phyloP scores from a whole-genome alignment of 2,113 vertebrate genomes.

The Tachycineta bicolor region DNA sequence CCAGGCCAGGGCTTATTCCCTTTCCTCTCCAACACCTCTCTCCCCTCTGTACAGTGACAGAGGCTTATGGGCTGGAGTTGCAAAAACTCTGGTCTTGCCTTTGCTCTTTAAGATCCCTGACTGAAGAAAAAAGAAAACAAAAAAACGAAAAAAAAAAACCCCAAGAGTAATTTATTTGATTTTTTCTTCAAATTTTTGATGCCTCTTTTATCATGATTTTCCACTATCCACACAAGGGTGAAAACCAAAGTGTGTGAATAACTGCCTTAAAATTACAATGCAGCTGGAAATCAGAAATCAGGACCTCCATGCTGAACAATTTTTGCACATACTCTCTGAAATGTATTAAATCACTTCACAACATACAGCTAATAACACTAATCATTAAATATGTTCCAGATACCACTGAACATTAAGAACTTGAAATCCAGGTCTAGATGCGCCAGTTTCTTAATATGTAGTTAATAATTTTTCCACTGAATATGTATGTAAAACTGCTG shows the following conservation, averaged over 20 bases:
- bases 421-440: neutral
- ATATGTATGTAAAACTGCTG: neutral
- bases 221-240: neutral
- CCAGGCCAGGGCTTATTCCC: neutral
- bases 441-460: neutral
- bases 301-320: neutral
- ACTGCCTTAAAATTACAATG: neutral
- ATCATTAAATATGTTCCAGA: neutral
- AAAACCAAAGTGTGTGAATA: neutral
- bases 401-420: neutral
- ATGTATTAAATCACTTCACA: neutral
- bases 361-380: neutral
- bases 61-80: neutral
- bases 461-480: neutral
- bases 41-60: neutral
- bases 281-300: neutral
- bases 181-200: neutral
- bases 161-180: neutral
- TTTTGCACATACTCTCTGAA: neutral
- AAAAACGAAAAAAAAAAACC: fast-evolving
- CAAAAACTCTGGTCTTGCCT: neutral
- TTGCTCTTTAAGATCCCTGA: neutral
- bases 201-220: neutral
- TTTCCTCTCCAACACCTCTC: neutral
- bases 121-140: neutral